Evolutionary conservation across 1,140 invertebrate genomes (phyloP).

Genomic region (Gryon sp.): DNA sequence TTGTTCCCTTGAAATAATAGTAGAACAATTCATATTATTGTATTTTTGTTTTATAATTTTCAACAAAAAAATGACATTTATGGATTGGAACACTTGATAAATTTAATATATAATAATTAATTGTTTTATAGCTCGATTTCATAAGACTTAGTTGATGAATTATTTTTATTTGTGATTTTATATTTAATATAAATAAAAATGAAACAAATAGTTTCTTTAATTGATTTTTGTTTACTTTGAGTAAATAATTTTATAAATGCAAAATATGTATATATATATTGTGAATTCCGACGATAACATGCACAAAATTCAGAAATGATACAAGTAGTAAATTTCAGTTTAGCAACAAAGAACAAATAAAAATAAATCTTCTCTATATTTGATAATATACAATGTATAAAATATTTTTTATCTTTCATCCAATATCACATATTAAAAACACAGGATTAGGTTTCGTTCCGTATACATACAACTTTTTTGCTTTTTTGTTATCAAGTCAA

Average conservation of each 20-base stretch:
- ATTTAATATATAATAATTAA: too few species aligned
- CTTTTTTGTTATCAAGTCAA: slow-evolving; percentile 17
- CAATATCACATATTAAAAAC: slow-evolving; percentile 8
- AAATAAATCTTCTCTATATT: slow-evolving; percentile 34
- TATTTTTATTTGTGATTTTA: too few species aligned
- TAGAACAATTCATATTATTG: not conserved
- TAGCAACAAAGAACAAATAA: slow-evolving; percentile 35
- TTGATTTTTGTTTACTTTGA: slow-evolving; percentile 8
- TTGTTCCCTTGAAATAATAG: slow-evolving; percentile 21
- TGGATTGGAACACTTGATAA: not conserved
- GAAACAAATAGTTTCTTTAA: too few species aligned
- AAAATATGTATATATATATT: slow-evolving; percentile 37
- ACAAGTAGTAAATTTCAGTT: slow-evolving; percentile 49
- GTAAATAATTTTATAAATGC: slow-evolving; percentile 21
- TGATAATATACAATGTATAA: slow-evolving; percentile 39
- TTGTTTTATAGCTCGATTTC: too few species aligned
- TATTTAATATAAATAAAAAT: too few species aligned
- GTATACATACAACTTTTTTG: too few species aligned
- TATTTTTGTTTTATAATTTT: not conserved
- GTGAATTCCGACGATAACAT: not conserved
- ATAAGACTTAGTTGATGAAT: too few species aligned
- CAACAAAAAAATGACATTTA: not conserved
- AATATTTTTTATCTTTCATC: slow-evolving; percentile 49
- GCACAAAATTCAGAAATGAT: slow-evolving; percentile 39
- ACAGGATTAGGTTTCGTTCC: too few species aligned